phyloP scores from a whole-genome alignment of 2,113 vertebrate species.

The Empidonax alnorum region DNA sequence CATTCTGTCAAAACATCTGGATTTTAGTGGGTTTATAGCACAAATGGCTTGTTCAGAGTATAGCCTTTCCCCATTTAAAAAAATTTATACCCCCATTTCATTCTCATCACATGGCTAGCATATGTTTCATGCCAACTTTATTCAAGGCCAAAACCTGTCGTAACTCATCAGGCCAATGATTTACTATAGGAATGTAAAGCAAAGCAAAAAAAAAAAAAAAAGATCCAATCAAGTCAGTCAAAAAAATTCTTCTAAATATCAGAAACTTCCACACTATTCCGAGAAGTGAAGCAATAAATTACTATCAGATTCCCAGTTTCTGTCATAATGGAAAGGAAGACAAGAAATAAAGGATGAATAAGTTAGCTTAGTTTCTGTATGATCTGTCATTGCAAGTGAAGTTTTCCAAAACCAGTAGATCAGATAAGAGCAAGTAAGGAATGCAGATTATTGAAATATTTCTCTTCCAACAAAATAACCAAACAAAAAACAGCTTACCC shows the following conservation, averaged over 20 bases:
- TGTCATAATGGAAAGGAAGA: background rate
- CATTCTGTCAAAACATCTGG: constrained; percentile 59
- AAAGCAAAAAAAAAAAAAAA: background rate
- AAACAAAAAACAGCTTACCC: background rate
- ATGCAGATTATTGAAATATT: constrained; percentile 3
- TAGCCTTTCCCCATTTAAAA: constrained; percentile 28
- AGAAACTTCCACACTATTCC: background rate
- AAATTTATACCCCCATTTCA: constrained; percentile 45
- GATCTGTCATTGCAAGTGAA: background rate
- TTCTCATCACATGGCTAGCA: constrained; percentile 48
- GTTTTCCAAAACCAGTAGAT: constrained; percentile 2
- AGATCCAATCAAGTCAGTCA: background rate
- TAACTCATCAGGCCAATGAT: constrained; percentile 47
- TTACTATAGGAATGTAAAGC: background rate
- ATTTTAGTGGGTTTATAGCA: constrained; percentile 54
- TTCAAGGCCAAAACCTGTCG: constrained; percentile 20
- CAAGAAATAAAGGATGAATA: background rate
- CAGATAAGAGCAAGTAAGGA: constrained; percentile 1
- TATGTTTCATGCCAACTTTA: constrained; percentile 48
- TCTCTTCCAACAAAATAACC: background rate
- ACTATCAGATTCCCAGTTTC: background rate
- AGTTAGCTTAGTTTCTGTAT: background rate
- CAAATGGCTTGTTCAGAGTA: constrained; percentile 42
- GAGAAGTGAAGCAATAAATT: background rate
- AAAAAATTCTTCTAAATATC: background rate